These are phyloP conservation scores for Drosophila lacertosa DNA, from an alignment of 1,140 invertebrate species.

Conservation along the genomic window DNA sequence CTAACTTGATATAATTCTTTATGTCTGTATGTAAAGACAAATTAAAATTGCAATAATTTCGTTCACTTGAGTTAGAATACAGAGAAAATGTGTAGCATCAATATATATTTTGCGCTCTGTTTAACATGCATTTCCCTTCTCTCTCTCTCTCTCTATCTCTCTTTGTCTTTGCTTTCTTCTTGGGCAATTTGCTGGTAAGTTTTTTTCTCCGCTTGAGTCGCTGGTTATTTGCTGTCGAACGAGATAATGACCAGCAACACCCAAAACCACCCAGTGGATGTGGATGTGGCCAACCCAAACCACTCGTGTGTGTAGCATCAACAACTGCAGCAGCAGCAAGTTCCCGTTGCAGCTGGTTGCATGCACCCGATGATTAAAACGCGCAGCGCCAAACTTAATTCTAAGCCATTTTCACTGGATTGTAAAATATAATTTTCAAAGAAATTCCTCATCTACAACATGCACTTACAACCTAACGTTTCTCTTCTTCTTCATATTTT, in stretches of 20 bases:
- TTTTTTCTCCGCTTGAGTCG: conserved; percentile 4
- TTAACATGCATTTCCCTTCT: conserved; percentile 16
- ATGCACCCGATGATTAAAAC: conserved; percentile 79
- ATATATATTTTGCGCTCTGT: conserved; percentile 36
- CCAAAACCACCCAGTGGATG: conserved; percentile 57
- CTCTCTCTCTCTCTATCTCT: conserved; percentile 1
- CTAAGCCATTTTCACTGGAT: conserved; percentile 74
- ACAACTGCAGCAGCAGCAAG: conserved; percentile 42
- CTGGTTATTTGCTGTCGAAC: conserved; percentile 59
- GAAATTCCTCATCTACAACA: conserved; percentile 63
- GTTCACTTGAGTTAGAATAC: background rate
- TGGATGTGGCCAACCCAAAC: conserved; percentile 35
- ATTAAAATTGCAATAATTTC: conserved; percentile 9
- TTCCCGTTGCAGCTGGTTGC: conserved; percentile 63
- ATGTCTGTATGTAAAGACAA: conserved; percentile 3
- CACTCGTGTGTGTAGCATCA: conserved; percentile 52
- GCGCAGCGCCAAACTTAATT: conserved; percentile 69
- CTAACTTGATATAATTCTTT: conserved; percentile 42
- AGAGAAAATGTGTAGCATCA: conserved; percentile 22
- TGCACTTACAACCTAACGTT: conserved; percentile 67
- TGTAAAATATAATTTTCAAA: conserved; percentile 71
- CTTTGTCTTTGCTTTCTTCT: background rate
- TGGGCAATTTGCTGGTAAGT: background rate
- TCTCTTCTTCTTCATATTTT: conserved; percentile 54
- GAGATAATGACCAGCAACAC: conserved; percentile 66